Base-by-base conservation (phyloP, 2,113 vertebrate species). In the Poeciliopsis occidentalis region DNA sequence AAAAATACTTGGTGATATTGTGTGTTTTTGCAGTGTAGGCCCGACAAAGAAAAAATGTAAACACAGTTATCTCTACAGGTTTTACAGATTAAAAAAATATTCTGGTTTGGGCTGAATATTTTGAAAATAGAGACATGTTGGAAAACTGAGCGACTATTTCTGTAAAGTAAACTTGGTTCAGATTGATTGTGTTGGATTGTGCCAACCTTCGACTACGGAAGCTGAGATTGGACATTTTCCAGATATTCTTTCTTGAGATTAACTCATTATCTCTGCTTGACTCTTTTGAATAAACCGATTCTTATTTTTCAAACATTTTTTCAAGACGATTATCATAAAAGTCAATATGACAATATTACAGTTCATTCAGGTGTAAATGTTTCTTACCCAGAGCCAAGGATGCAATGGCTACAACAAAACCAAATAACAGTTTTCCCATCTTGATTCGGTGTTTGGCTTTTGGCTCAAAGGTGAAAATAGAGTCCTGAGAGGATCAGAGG, bases 331-430 rank as follows among this genome's bases (percentile, higher is more conserved):
- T 29, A 61, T 27, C 13, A 15, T 15, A 7, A 15, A 13, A 27
- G 57, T 27, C 10, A 8, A n/a, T 26, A 60, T 24, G 3, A 17
- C 2, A 29, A 62, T 31, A 63, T 63, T 7, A 13, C 12, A 63
- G 15, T 30, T 17, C 27, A 31, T 24, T 54, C 51, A n/a, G 22
- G 6, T 7, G 17, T 3, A 64, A 64, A 11, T 64, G 11, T 57
- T 72, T 75, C 93, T 94, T 84, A 94, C 94, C 86, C 26, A 93
- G 32, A 67, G 88, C 44, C 10, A 93, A 61, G 60, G 79, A 83
- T 24, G 88, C 91, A 37, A 92, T 8, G 2, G 24, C 80, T 8
- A 77, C 87, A 32, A 91, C 4, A 26, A 91, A 5, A 64, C 73
- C 92, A 27, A 88, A 3, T 0, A 94, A 1, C 39, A 93, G 32